Evolutionary conservation across 2,797 vertebrate genomes (phyloP).

Genomic region (Staurois parvus): DNA sequence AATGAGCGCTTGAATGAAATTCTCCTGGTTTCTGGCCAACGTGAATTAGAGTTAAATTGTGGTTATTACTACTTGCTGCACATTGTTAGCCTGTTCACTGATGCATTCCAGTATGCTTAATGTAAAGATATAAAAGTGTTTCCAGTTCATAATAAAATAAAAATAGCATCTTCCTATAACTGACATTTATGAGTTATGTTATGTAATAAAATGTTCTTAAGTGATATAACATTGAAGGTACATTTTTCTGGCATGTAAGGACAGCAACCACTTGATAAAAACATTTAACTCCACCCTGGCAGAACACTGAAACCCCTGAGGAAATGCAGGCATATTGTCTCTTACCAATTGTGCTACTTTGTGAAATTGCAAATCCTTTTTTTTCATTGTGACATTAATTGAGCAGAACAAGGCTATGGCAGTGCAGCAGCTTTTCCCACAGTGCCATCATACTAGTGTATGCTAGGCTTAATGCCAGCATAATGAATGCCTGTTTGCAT

Average conservation of each 20-base stretch:
- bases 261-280: background rate
- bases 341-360: conserved; percentile 3
- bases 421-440: conserved; percentile 71
- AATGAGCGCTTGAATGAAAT: no score
- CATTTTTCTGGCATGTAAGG: background rate
- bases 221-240: no score
- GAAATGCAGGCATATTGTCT: background rate
- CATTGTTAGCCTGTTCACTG: no score
- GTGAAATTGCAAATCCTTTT: conserved; percentile 34
- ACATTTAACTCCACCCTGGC: background rate
- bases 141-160: no score
- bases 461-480: conserved; percentile 69
- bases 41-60: no score
- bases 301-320: background rate
- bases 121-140: no score
- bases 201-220: no score
- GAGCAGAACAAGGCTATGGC: conserved; percentile 70
- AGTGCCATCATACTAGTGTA: conserved; percentile 67
- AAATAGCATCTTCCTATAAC: no score
- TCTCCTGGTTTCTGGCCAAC: no score
- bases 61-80: no score
- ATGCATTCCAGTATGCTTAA: no score
- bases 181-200: no score
- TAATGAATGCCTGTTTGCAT: conserved; percentile 68
- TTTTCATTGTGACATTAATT: conserved; percentile 71